Conservation (phyloP, 2,113 vertebrate genomes). For the Protomyctophum bolini region DNA sequence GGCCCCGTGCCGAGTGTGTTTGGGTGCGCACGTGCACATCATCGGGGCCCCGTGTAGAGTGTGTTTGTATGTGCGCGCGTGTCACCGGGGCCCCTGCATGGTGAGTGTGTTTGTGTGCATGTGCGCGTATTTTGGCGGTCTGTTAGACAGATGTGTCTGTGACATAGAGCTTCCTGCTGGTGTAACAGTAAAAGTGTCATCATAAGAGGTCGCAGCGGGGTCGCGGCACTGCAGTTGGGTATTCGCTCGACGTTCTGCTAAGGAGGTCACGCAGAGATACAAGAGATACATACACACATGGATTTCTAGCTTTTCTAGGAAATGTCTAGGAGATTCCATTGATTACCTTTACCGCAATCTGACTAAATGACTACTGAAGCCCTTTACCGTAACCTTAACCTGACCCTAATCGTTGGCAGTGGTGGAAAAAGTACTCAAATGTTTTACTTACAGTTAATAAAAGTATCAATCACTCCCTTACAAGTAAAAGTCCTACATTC, state of each 20-base stretch:
- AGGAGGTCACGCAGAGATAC: constrained; percentile 20
- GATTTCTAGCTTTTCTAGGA: not conserved
- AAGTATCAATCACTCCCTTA: too few relatives aligned
- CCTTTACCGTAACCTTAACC: too few relatives aligned
- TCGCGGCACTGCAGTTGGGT: constrained; percentile 22
- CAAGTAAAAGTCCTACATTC: too few relatives aligned
- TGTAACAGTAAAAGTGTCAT: constrained; percentile 56
- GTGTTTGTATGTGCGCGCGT: not conserved
- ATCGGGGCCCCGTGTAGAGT: constrained; percentile 21
- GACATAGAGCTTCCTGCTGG: constrained; percentile 41
- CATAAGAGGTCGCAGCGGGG: constrained; percentile 32
- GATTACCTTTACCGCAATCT: too few relatives aligned
- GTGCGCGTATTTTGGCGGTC: constrained; percentile 7
- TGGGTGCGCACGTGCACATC: constrained; percentile 1
- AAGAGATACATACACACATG: not conserved
- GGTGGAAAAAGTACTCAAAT: too few relatives aligned
- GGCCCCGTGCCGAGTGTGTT: constrained; percentile 25
- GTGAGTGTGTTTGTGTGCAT: not conserved
- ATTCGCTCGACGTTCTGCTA: constrained; percentile 20
- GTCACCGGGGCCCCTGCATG: constrained; percentile 16
- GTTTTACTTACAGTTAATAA: too few relatives aligned
- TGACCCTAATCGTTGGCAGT: too few relatives aligned
- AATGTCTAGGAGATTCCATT: too few relatives aligned
- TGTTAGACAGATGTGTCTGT: constrained; percentile 51
- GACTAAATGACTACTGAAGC: too few relatives aligned